Evolutionary conservation across 2,888 invertebrate species (phyloP), one percentile per base, ranked within the genome.

Genomic region (Spisula solida): DNA sequence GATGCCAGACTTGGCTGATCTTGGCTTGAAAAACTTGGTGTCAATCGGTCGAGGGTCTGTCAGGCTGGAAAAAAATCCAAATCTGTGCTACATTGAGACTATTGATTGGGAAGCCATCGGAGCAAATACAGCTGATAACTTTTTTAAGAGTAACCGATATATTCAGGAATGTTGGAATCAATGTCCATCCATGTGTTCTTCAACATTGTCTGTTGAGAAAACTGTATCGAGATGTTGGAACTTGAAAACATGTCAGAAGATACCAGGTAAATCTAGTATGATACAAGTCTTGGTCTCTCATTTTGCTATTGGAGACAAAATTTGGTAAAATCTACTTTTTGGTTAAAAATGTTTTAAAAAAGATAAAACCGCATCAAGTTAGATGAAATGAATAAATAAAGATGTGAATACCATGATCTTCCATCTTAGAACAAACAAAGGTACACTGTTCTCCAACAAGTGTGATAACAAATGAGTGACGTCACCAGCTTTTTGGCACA

Each of bases 1-100:
- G 18, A 75, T 75, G 75, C 75, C 75, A 25, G 75, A 75, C 20
- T 34, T 75, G 16, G 75, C 34, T 5, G 16, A 75, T 31, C 75
- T 75, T 31, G 75, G 75, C 29, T 34, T 75, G 18, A 75, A 75
- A 34, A 75, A 18, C 20, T 75, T 75, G 20, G 75, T 34, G 34
- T 31, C 75, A 18, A 75, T 75, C 75, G 31, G 75, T 75, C 75
- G 75, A 18, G 75, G 75, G 1, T 31, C 31, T 31, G 75, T 75
- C 5, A 75, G 75, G 34, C 34, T 75, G 29, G 75, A 75, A 75
- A 75, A 75, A 31, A 75, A 75, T 31, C 75, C 75, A 18, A 75
- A 34, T 18, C 31, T 75, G 34, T 75, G 75, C 14, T 75, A 75
- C 31, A 75, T 75, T 34, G 75, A 75, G 10, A 75, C 75, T 0